Evolutionary conservation across 2,888 invertebrate genomes (phyloP), one percentile per base, ranked within the genome.

Genomic region (Anaspis maculata): DNA sequence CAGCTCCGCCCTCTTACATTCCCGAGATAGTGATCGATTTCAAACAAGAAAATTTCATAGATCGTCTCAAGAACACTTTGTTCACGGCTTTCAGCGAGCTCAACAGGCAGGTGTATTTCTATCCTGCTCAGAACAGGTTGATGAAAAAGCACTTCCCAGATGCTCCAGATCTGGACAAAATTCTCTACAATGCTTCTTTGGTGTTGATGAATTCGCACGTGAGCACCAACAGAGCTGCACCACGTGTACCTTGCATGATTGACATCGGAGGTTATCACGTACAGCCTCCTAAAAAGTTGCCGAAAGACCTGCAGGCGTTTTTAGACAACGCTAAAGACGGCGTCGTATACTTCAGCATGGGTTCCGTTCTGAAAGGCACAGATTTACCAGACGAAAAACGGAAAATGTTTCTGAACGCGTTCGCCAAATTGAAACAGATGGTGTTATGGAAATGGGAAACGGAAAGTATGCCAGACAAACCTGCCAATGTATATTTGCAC

Each of bases 251-350:
- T 0, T 72, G 70, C 50, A 61, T 73, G 39, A 56, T 75, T 2
- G 71, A 74, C 47, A 64, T 76, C 27, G 76, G 75, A 6, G 76
- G 76, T 23, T 49, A 68, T 28, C 76, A 76, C 25, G 42, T 59
- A 3, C 27, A 49, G 30, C 43, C 50, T 3, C 49, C 55, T 0
- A 51, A 54, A 37, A 41, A 42, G 28, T 28, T 59, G 9, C 50
- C 51, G 2, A 25, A 43, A 16, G 45, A 52, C 26, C 27, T 54
- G 4, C 42, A 54, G 37, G 23, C 46, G 16, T 45, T 42, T 27
- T 28, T 54, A 26, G 51, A 51, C 26, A 28, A 38, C 15, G 48
- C 52, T 4, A 42, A 39, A 30, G 42, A 51, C 23, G 54, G 54
- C 2, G 37, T 56, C 1, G 54, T 68, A 9, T 56, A 61, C 25